phyloP scores from a whole-genome alignment of 1,140 invertebrate genomes.

The Nasonia longicornis region DNA sequence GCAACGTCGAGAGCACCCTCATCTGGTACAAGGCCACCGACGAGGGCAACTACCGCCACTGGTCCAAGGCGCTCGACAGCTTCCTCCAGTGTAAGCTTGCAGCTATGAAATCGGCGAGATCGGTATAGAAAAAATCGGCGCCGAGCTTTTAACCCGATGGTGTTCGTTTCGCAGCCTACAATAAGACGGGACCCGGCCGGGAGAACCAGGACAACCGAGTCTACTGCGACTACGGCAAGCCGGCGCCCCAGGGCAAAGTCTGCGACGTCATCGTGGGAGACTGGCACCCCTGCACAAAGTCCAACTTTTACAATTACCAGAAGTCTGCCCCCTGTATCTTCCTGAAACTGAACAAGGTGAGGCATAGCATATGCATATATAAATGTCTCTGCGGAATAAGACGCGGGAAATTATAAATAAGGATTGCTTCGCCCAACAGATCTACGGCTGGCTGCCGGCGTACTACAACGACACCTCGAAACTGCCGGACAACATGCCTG shows the following conservation, averaged over 20 bases:
- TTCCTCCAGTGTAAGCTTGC: conserved; percentile 77
- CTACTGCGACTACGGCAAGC: conserved; percentile 67
- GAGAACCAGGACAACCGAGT: conserved; percentile 55
- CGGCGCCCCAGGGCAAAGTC: conserved; percentile 67
- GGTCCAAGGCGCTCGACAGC: conserved; percentile 80
- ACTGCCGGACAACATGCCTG: conserved; percentile 79
- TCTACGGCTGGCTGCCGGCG: conserved; percentile 83
- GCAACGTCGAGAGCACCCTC: conserved; percentile 92
- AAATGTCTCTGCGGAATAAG: too few species aligned
- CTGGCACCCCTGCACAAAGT: conserved; percentile 70
- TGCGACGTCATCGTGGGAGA: conserved; percentile 70
- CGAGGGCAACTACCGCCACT: conserved; percentile 82
- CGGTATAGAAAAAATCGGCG: too few species aligned
- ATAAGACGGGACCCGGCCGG: conserved; percentile 57
- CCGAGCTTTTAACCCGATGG: too few species aligned
- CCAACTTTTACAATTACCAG: conserved; percentile 72
- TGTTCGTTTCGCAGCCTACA: conserved; percentile 64
- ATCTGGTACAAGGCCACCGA: conserved; percentile 91
- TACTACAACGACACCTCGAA: conserved; percentile 81
- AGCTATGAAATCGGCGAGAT: too few species aligned
- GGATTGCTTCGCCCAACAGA: conserved; percentile 67
- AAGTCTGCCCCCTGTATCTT: conserved; percentile 75
- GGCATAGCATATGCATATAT: too few species aligned
- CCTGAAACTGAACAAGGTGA: conserved; percentile 75
- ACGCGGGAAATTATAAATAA: too few species aligned